phyloP scores from a whole-genome alignment of 2,888 invertebrate species.

The Cheilosia urbana region DNA sequence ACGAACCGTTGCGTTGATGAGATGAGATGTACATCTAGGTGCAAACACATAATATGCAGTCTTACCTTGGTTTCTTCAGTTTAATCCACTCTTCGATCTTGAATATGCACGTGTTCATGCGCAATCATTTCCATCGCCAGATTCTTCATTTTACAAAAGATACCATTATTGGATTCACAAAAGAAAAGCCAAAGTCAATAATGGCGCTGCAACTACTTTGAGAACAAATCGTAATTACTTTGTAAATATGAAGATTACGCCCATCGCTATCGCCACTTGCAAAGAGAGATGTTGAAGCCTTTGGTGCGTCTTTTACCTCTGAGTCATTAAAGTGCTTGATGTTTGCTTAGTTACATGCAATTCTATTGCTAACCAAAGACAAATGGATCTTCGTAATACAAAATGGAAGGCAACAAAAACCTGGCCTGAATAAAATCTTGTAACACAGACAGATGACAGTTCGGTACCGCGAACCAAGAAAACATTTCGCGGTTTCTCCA shows the following conservation, averaged over 20 bases:
- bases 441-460: slow-evolving; percentile 16
- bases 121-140: slow-evolving; percentile 45
- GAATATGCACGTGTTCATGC: slow-evolving; percentile 54
- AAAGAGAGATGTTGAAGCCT: slow-evolving; percentile 34
- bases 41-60: not conserved
- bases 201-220: slow-evolving; percentile 2
- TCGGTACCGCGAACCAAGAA: slow-evolving; percentile 21
- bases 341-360: slow-evolving; percentile 27
- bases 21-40: slow-evolving; percentile 18
- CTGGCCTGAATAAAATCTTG: slow-evolving; percentile 45
- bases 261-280: slow-evolving; percentile 12
- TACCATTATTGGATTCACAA: slow-evolving; percentile 27
- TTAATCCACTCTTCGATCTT: not conserved
- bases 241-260: slow-evolving; percentile 31
- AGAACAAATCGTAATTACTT: slow-evolving; percentile 47
- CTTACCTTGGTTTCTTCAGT: slow-evolving; percentile 47
- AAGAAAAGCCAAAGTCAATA: slow-evolving; percentile 33
- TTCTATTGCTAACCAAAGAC: slow-evolving; percentile 41
- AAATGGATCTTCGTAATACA: not conserved
- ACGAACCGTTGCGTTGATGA: slow-evolving; percentile 64
- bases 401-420: not conserved
- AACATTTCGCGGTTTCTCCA: slow-evolving; percentile 30
- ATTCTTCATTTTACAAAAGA: slow-evolving; percentile 8
- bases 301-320: slow-evolving; percentile 18
- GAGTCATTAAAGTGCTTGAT: slow-evolving; percentile 17